Conservation (phyloP, 1,140 invertebrate genomes). For the Trialeurodes vaporariorum region DNA sequence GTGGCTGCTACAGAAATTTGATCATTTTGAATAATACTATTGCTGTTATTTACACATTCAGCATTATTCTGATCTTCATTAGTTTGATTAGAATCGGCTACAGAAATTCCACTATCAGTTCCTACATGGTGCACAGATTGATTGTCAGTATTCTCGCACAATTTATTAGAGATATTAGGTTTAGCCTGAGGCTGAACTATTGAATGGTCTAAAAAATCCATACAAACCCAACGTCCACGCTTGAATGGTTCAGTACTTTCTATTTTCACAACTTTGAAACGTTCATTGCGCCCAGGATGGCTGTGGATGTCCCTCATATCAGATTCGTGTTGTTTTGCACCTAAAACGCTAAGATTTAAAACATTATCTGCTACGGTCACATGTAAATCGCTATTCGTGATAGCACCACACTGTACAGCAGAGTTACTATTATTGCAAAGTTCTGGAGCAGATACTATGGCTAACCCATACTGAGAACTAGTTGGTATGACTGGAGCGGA, state of each 20-base stretch:
- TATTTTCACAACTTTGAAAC: slow-evolving; percentile 94
- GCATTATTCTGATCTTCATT: slow-evolving; percentile 15
- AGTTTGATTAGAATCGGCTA: slow-evolving; percentile 11
- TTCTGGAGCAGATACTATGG: slow-evolving; percentile 47
- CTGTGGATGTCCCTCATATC: slow-evolving; percentile 58
- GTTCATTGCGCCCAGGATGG: slow-evolving; percentile 55
- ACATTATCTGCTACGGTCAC: slow-evolving; percentile 47
- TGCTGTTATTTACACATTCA: slow-evolving; percentile 14
- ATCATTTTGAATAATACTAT: slow-evolving; percentile 16
- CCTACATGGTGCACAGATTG: not conserved
- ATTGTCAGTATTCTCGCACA: slow-evolving; percentile 9
- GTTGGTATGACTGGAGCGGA: slow-evolving; percentile 71
- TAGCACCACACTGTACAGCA: not conserved
- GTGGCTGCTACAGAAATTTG: slow-evolving; percentile 8
- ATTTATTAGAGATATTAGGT: slow-evolving; percentile 11
- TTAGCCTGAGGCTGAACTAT: slow-evolving; percentile 40
- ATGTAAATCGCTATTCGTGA: slow-evolving; percentile 37
- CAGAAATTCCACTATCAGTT: slow-evolving; percentile 19
- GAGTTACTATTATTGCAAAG: slow-evolving; percentile 23
- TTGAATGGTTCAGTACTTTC: slow-evolving; percentile 89
- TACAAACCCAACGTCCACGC: slow-evolving; percentile 86
- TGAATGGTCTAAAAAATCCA: slow-evolving; percentile 87
- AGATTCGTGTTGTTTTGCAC: slow-evolving; percentile 44
- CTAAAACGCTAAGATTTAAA: slow-evolving; percentile 33
- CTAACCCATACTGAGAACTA: slow-evolving; percentile 68